Evolutionary conservation across 2,888 invertebrate genomes (phyloP).

Genomic region (Tethea ocularis): DNA sequence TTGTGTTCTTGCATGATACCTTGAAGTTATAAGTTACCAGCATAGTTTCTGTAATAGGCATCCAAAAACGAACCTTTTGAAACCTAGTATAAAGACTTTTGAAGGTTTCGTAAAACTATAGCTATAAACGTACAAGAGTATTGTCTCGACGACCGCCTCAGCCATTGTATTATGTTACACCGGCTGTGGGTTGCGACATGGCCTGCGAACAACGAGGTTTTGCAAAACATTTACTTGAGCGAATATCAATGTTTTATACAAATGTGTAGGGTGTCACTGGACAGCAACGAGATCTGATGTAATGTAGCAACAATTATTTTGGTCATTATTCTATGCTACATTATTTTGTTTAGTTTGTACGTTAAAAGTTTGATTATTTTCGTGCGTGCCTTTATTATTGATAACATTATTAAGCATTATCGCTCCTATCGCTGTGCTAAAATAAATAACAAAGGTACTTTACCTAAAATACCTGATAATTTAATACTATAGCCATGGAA

Average conservation of each 20-base stretch:
- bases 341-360: neutral
- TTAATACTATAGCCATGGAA: neutral
- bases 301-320: constrained; percentile 16
- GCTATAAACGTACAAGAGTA: constrained; percentile 51
- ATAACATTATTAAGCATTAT: constrained; percentile 7
- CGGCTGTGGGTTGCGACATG: constrained; percentile 56
- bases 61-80: constrained; percentile 28
- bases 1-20: neutral
- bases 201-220: constrained; percentile 57
- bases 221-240: constrained; percentile 57
- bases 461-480: neutral
- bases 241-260: constrained; percentile 33
- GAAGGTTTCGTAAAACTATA: constrained; percentile 34
- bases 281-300: constrained; percentile 21
- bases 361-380: neutral
- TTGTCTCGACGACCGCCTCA: constrained; percentile 61
- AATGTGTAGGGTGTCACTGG: constrained; percentile 19
- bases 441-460: neutral
- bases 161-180: constrained; percentile 65
- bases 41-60: neutral
- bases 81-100: constrained; percentile 31
- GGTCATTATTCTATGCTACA: neutral
- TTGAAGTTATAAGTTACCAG: neutral
- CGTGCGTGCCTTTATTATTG: neutral
- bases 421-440: constrained; percentile 4